Conservation (phyloP, 37 sponge, comb jelly and placozoan genomes). For the Cladorhizidae sp. region DNA sequence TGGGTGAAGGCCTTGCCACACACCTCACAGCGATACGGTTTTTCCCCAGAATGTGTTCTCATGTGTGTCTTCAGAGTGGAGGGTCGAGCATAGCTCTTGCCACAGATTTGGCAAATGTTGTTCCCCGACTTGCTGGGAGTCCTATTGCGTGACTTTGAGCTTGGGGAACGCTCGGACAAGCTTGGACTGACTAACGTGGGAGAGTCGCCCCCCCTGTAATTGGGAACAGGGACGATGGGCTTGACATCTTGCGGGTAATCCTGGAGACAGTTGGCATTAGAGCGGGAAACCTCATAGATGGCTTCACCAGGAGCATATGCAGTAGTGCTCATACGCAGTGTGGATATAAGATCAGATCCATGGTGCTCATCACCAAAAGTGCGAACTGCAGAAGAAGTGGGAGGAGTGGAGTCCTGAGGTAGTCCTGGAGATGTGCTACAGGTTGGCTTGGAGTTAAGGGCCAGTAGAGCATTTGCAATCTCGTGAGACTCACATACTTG, state of each 20-base stretch:
- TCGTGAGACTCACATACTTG: conserved; percentile 34
- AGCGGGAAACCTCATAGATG: conserved; percentile 14
- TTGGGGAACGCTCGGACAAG: conserved; percentile 28
- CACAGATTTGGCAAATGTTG: conserved; percentile 89
- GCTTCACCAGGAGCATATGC: conserved; percentile 46
- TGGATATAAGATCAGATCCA: conserved; percentile 39
- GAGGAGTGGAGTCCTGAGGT: conserved; percentile 21
- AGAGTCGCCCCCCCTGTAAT: not conserved
- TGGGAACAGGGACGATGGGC: conserved; percentile 26
- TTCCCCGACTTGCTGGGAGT: conserved; percentile 34
- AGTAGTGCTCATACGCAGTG: conserved; percentile 37
- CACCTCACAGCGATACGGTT: conserved; percentile 89
- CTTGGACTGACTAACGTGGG: conserved; percentile 15
- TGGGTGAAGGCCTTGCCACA: conserved; percentile 97
- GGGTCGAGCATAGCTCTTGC: conserved; percentile 95
- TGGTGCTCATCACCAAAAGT: not conserved
- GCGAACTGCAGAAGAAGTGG: conserved; percentile 10
- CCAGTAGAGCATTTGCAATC: conserved; percentile 62
- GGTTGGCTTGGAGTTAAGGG: conserved; percentile 41
- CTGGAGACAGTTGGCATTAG: conserved; percentile 18
- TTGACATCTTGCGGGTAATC: conserved; percentile 55
- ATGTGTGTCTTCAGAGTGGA: conserved; percentile 97
- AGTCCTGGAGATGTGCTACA: conserved; percentile 21
- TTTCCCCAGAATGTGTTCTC: conserved; percentile 94
- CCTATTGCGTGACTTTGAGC: conserved; percentile 11